These are phyloP conservation scores for Scalopus aquaticus DNA, from an alignment of 2,113 vertebrate species.

Conservation along the genomic window DNA sequence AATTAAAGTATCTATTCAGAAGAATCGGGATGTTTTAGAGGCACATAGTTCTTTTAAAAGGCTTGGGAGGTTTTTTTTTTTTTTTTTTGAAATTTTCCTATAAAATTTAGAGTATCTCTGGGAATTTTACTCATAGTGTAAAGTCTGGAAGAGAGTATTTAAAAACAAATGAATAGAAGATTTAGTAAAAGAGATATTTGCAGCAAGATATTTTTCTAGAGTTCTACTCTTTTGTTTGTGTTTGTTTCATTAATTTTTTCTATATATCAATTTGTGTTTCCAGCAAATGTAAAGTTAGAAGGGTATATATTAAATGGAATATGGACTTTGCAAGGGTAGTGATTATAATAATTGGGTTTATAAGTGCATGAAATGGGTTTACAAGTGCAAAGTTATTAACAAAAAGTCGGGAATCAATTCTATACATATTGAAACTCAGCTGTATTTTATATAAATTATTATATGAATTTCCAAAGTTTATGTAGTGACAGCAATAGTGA, in stretches of 20 bases:
- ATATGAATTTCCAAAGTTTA: neutral
- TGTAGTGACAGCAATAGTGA: neutral
- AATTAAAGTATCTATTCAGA: slow-evolving; percentile 46
- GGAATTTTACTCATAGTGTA: neutral
- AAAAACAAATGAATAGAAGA: neutral
- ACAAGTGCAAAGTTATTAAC: neutral
- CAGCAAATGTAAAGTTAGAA: neutral
- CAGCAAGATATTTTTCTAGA: neutral
- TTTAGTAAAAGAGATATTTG: neutral
- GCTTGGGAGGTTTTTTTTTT: neutral
- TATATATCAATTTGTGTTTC: neutral
- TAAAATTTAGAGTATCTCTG: neutral
- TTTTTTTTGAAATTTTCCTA: neutral
- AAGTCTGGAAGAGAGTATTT: neutral
- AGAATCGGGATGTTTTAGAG: slow-evolving; percentile 6
- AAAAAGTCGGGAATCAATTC: neutral
- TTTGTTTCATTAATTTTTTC: neutral
- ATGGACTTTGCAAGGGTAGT: neutral
- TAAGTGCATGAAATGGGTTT: neutral
- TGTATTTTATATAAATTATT: neutral
- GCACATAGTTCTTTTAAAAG: neutral
- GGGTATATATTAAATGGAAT: neutral
- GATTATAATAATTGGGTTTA: neutral
- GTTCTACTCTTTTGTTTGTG: neutral
- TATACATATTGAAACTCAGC: neutral